Conservation (phyloP, 2,797 vertebrate genomes). For the Hirundo rustica region DNA sequence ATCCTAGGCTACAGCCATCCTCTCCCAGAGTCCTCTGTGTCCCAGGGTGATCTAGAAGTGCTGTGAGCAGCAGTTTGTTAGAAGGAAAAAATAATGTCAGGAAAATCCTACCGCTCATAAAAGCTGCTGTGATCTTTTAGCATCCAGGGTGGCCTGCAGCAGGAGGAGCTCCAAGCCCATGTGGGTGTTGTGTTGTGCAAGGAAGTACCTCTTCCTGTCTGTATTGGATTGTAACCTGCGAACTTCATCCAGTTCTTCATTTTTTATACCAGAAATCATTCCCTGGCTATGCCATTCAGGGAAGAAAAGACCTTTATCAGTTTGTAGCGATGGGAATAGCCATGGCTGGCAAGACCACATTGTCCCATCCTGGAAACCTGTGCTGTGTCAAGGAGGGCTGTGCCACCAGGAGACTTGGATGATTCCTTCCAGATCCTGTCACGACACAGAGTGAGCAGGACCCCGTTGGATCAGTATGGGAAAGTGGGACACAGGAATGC, state of each 20-base stretch:
- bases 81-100: background rate
- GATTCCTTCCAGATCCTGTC: background rate
- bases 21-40: background rate
- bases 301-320: background rate
- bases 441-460: background rate
- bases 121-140: background rate
- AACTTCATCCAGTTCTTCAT: background rate
- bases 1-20: background rate
- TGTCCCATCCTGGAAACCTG: background rate
- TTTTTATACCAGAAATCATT: background rate
- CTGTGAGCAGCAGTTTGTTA: background rate
- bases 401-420: background rate
- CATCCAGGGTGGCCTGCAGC: background rate
- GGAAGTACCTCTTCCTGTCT: background rate
- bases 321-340: background rate
- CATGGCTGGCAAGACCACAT: background rate
- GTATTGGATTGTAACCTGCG: background rate
- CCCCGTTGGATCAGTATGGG: rapidly evolving
- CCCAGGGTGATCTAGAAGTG: background rate
- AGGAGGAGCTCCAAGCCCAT: background rate
- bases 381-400: background rate
- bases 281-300: background rate
- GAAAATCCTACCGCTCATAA: background rate
- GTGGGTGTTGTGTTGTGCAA: background rate
- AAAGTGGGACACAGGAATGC: background rate